Conservation (phyloP, 1,140 invertebrate species). For the Pseudomyrmex concolor region DNA sequence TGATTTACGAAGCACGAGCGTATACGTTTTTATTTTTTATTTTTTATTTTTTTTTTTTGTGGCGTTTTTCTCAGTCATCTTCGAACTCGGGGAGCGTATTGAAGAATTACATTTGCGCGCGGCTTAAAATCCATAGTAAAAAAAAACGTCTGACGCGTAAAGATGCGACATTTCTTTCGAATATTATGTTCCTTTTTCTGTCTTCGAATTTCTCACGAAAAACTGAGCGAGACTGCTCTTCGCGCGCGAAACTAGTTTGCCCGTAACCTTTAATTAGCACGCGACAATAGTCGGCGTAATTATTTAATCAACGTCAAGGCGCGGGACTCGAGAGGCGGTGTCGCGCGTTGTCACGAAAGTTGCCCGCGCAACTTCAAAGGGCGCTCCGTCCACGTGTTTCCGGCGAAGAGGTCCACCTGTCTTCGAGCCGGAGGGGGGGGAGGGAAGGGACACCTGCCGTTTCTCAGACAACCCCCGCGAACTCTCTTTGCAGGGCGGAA, state of each 20-base stretch:
- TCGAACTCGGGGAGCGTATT: too few relatives aligned
- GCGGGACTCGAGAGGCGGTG: neutral
- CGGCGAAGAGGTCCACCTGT: conserved; percentile 55
- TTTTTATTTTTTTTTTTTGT: neutral
- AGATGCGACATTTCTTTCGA: too few relatives aligned
- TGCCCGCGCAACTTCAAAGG: conserved; percentile 40
- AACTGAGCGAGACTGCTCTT: too few relatives aligned
- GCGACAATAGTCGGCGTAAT: conserved; percentile 10
- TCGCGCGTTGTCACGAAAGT: conserved; percentile 26
- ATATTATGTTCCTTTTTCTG: too few relatives aligned
- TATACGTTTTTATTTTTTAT: neutral
- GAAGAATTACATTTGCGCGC: too few relatives aligned
- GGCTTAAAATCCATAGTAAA: too few relatives aligned
- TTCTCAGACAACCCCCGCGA: conserved; percentile 57
- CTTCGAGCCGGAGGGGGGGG: conserved; percentile 23
- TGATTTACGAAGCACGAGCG: neutral
- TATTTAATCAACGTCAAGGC: conserved; percentile 27
- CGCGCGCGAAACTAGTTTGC: too few relatives aligned
- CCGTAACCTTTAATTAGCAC: conserved; percentile 25
- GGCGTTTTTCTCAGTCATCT: too few relatives aligned
- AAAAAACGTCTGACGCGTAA: too few relatives aligned
- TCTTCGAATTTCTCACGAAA: too few relatives aligned
- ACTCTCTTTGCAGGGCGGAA: conserved; percentile 31
- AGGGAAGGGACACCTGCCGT: conserved; percentile 55
- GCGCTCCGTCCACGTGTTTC: conserved; percentile 37